phyloP scores from a whole-genome alignment of 1,140 invertebrate genomes.

The Cydia strobilella region DNA sequence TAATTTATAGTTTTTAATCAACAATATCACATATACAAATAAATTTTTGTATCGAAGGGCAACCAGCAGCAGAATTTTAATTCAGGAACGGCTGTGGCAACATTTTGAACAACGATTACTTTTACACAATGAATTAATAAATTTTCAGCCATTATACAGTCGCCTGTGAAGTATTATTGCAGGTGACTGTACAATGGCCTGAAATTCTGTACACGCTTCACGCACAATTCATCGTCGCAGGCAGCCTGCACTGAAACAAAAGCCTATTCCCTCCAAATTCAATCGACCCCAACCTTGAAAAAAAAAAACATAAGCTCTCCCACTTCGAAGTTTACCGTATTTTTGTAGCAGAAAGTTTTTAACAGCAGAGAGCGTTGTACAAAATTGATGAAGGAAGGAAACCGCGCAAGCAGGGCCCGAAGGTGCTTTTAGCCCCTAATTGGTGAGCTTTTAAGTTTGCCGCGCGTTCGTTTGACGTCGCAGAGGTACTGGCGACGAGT shows the following conservation, averaged over 20 bases:
- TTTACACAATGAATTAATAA: too few species aligned
- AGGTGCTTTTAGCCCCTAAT: slow-evolving; percentile 80
- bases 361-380: slow-evolving; percentile 67
- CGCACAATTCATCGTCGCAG: background rate
- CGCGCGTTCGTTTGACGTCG: slow-evolving; percentile 70
- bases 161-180: too few species aligned
- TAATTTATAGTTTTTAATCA: too few species aligned
- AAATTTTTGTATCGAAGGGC: too few species aligned
- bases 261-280: slow-evolving; percentile 18
- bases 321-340: slow-evolving; percentile 25
- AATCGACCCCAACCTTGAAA: slow-evolving; percentile 30
- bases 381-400: slow-evolving; percentile 73
- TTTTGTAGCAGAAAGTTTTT: slow-evolving; percentile 57
- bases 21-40: too few species aligned
- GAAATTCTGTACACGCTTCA: background rate
- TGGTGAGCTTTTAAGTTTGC: slow-evolving; percentile 80
- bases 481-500: slow-evolving; percentile 44
- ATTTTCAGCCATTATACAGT: too few species aligned
- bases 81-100: too few species aligned
- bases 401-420: slow-evolving; percentile 65
- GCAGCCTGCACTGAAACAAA: slow-evolving; percentile 7
- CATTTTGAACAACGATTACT: too few species aligned
- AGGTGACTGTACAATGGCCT: background rate
- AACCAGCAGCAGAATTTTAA: too few species aligned
- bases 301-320: slow-evolving; percentile 28